Conservation (phyloP, 1,140 invertebrate genomes). For the Polypedilum pembai region DNA sequence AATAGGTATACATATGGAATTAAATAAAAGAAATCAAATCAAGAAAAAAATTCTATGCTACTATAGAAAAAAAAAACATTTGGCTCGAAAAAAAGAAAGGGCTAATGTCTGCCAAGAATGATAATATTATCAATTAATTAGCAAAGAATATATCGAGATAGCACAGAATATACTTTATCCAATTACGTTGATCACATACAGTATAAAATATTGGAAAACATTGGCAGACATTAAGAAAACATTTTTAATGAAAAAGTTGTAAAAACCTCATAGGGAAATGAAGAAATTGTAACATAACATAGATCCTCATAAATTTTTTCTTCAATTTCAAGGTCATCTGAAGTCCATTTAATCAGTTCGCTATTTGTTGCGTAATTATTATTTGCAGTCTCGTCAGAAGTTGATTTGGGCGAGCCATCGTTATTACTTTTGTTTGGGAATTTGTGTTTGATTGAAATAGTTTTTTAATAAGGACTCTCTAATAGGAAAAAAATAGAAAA, state of each 20-base stretch:
- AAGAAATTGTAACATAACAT: constrained; percentile 72
- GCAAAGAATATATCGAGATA: too few relatives aligned
- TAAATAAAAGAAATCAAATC: too few relatives aligned
- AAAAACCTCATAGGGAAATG: constrained; percentile 51
- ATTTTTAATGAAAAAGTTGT: not conserved
- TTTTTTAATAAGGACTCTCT: too few relatives aligned
- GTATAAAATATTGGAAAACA: too few relatives aligned
- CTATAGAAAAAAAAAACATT: constrained; percentile 33
- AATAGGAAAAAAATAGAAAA: too few relatives aligned
- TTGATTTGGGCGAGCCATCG: not conserved
- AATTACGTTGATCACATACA: too few relatives aligned
- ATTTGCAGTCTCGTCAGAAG: constrained; percentile 1
- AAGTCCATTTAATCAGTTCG: constrained; percentile 33
- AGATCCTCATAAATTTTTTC: constrained; percentile 82
- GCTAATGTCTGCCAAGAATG: too few relatives aligned
- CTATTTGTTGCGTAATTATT: not conserved
- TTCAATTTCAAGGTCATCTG: constrained; percentile 49
- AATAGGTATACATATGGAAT: too few relatives aligned
- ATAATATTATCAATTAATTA: too few relatives aligned
- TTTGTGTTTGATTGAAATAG: not conserved
- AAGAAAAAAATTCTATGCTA: too few relatives aligned
- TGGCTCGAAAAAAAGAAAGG: constrained; percentile 26
- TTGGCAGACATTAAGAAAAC: too few relatives aligned
- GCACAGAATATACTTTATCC: too few relatives aligned
- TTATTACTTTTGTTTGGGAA: constrained; percentile 23